Evolutionary conservation across 1,140 invertebrate genomes (phyloP), one percentile per base, ranked within the genome.

Genomic region (Drosophila bifasciata): DNA sequence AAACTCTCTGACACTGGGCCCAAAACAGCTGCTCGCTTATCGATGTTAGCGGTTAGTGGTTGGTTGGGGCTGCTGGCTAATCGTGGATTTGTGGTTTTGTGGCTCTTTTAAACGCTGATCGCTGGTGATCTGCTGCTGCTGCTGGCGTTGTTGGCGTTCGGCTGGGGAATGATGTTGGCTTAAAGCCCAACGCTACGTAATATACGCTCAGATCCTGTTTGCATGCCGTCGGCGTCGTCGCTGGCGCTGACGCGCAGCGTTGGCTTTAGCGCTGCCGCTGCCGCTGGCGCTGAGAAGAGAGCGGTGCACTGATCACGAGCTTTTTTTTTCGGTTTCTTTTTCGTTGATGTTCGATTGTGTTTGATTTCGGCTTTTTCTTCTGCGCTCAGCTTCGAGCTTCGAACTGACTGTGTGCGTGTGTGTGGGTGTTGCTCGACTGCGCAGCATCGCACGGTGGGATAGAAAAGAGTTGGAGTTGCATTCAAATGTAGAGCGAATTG

Each of bases 191-290:
- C 62, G 79, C 86, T 79, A 89, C 86, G 86, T 89, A 90, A 90
- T 90, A 90, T 86, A 89, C 83, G 74, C 86, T 86, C 86, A 90
- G 86, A 89, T 89, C 86, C 86, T 89, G 86, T 89, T 89, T 89
- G 77, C 86, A 89, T 69, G 86, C 74, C 51, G 86, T 68, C 79
- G 48, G 39, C 79, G 79, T 73, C 56, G 41, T 39, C 43, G 81
- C 21, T 49, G 48, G 32, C 55, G 74, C 32, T 28, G 45, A n/a
- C 32, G 77, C 21, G n/a, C 6, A 16, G 15, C 78, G 39, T 11
- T 19, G 59, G 15, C 32, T 36, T 36, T 11, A 32, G 8, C 19
- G 40, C 51, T 19, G 43, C 56, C 46, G 50, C 49, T 58, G 49
- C 46, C 21, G 40, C 32, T 15, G 41, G 43, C 40, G 63, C 28